Evolutionary conservation across 2,797 vertebrate species (phyloP), one percentile per base, ranked within the genome.

Genomic region (Tangara arthus): DNA sequence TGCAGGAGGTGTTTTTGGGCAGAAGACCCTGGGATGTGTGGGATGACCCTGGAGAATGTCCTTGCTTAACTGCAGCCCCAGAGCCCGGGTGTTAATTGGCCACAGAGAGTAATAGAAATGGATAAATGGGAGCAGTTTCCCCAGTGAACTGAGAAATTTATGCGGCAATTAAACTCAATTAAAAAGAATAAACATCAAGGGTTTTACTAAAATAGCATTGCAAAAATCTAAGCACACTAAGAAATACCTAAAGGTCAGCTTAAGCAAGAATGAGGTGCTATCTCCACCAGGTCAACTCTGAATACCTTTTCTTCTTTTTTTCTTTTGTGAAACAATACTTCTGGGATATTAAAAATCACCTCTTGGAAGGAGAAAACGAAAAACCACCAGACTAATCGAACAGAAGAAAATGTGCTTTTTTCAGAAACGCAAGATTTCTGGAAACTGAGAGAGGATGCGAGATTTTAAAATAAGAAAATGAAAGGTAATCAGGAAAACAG

Each of bases 111-210:
- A 87, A 93, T 18, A 35, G 35, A 82, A 78, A 80, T 17, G 49
- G 57, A 80, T 44, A 92, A 91, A 73, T 26, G 41, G 73, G 79
- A 91, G 89, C 11, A 42, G 35, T 82, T 94, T 91, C 65, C 64
- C 69, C 50, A 30, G 37, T 46, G 86, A 94, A 57, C 28, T 72
- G 34, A 89, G 84, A 95, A 94, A 94, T 8, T 7, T 46, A 85
- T 53, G 21, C 24, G 66, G 41, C 86, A 94, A 96, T 94, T 96
- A 94, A 91, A 88, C 30, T 59, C 63, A 53, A 61, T 96, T 93
- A 78, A 82, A 84, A n/a, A 88, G 63, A 90, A 96, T 75, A 96
- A 97, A 89, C 57, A 93, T 34, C 53, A 44, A 83, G 1, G 39
- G 42, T 64, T 95, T 85, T n/a, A 66, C 56, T 76, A 77, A 92